Percentiles rank a stretch among this genome's conserved stretches.
Conservation (phyloP, 2,113 vertebrate species). For the Carettochelys insculpta region DNA sequence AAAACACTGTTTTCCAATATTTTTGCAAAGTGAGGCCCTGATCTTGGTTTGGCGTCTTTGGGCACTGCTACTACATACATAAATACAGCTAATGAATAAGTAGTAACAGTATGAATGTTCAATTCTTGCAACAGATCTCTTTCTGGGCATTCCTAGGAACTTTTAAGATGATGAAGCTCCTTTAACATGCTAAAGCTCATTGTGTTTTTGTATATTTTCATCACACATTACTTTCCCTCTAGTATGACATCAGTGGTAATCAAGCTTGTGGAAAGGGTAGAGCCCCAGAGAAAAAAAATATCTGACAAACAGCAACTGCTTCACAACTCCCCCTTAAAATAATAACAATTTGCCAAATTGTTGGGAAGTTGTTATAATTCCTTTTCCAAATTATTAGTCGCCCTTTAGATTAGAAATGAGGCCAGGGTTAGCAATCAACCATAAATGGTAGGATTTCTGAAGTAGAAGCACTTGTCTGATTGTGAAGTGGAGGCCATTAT, state of each 20-base stretch:
- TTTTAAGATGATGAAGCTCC: not conserved
- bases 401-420: slow-evolving; percentile 89
- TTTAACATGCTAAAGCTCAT: not conserved
- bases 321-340: slow-evolving; percentile 81
- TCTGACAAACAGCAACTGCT: slow-evolving; percentile 71
- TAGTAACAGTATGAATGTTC: not conserved
- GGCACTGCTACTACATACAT: accelerated
- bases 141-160: not conserved
- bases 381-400: slow-evolving; percentile 91
- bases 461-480: slow-evolving; percentile 95
- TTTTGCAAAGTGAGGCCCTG: not conserved
- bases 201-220: not conserved
- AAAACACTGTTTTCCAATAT: not conserved
- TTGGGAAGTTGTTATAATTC: slow-evolving; percentile 94
- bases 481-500: slow-evolving; percentile 98
- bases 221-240: not conserved
- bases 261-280: slow-evolving; percentile 53
- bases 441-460: slow-evolving; percentile 94
- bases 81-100: not conserved
- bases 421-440: slow-evolving; percentile 95
- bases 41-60: accelerated
- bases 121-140: not conserved
- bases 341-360: slow-evolving; percentile 93
- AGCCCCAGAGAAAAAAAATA: slow-evolving; percentile 50
- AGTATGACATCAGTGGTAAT: slow-evolving; percentile 22